phyloP scores from a whole-genome alignment of 2,797 vertebrate genomes.

The Melanotaenia nigrans region DNA sequence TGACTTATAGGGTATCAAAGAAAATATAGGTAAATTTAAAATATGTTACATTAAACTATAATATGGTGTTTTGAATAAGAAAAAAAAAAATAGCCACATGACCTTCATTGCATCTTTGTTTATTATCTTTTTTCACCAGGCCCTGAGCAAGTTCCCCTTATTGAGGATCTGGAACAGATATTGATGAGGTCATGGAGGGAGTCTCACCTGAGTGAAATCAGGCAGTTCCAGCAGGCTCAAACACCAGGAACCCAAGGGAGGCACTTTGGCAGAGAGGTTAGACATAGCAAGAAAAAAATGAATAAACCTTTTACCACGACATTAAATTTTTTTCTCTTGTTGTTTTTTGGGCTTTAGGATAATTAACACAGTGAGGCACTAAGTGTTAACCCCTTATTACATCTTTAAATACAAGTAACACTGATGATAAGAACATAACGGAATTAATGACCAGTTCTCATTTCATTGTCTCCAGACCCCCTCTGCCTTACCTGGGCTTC shows the following conservation, averaged over 20 bases:
- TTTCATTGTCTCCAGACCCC: constrained; percentile 58
- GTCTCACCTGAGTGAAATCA: constrained; percentile 92
- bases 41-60: not conserved
- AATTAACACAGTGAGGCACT: not conserved
- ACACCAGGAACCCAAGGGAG: constrained; percentile 76
- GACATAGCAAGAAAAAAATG: constrained; percentile 2
- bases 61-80: not conserved
- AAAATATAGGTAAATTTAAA: not conserved
- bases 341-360: not conserved
- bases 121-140: constrained; percentile 62
- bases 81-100: not conserved
- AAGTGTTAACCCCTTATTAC: not conserved
- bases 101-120: not conserved
- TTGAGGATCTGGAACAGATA: constrained; percentile 97
- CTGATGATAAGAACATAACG: constrained; percentile 6
- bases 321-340: not conserved
- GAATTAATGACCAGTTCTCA: constrained; percentile 2
- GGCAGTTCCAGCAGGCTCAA: constrained; percentile 91
- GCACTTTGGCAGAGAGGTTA: constrained; percentile 74
- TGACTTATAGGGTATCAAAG: not conserved
- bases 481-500: constrained; percentile 70
- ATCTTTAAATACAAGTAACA: not conserved
- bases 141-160: constrained; percentile 93
- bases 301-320: not conserved
- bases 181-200: constrained; percentile 97